Percentiles rank a stretch among this genome's conserved stretches.
These are phyloP conservation scores for Eumacrocentrus americanus DNA, from an alignment of 2,888 invertebrate genomes.

Conservation along the genomic window DNA sequence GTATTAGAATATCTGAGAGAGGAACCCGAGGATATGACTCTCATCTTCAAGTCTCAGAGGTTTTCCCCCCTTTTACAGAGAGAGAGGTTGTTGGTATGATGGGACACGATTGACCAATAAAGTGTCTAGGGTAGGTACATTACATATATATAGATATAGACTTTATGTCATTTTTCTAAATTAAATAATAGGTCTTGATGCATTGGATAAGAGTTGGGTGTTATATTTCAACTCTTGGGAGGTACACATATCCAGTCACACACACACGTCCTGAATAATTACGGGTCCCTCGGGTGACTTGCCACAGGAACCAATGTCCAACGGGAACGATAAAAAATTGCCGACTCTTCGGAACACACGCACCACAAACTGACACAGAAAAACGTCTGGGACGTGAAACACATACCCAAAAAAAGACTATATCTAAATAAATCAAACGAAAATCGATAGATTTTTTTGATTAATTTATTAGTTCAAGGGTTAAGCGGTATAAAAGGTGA, in stretches of 20 bases:
- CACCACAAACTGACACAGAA: too few relatives aligned
- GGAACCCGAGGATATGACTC: constrained; percentile 4
- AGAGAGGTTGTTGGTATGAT: not conserved
- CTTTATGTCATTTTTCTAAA: not conserved
- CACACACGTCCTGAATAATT: not conserved
- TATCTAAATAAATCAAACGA: too few relatives aligned
- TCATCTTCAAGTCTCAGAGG: constrained; percentile 16
- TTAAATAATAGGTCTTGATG: constrained; percentile 6
- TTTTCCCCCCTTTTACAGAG: not conserved
- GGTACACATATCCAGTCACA: not conserved
- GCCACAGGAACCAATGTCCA: too few relatives aligned
- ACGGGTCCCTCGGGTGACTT: too few relatives aligned
- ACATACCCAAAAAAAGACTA: too few relatives aligned
- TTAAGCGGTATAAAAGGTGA: too few relatives aligned
- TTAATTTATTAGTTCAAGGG: too few relatives aligned
- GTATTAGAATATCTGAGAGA: constrained; percentile 11
- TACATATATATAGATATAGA: not conserved
- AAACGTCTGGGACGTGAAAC: too few relatives aligned
- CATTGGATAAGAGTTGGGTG: not conserved
- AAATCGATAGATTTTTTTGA: too few relatives aligned
- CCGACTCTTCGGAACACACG: too few relatives aligned
- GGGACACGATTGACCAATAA: not conserved
- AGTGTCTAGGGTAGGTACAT: not conserved
- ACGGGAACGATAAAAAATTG: too few relatives aligned
- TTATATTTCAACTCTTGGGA: constrained; percentile 6